These are phyloP conservation scores for Lepus oiostolus DNA, from an alignment of 2,797 vertebrate species.

Conservation along the genomic window DNA sequence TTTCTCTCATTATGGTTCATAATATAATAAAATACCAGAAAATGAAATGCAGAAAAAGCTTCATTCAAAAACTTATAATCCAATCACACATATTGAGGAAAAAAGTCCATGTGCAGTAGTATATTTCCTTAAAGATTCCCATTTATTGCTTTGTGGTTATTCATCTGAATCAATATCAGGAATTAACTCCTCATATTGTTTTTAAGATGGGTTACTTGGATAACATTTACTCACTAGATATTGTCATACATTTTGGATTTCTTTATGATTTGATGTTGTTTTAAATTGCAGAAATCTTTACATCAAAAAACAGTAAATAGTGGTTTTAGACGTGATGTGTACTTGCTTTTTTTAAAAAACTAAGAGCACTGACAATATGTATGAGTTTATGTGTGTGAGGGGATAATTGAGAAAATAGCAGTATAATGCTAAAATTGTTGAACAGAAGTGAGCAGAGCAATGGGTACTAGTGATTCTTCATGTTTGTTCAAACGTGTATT, in stretches of 20 bases:
- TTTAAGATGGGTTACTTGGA: background rate
- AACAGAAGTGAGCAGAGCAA: background rate
- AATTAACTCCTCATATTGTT: constrained; percentile 48
- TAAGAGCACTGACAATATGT: background rate
- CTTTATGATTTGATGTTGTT: background rate
- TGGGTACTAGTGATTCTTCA: background rate
- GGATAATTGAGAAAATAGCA: background rate
- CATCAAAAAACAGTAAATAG: background rate
- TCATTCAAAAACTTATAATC: constrained; percentile 17
- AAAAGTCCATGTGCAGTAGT: background rate
- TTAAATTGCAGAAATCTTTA: constrained; percentile 20
- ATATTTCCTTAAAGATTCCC: background rate
- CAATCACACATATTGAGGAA: background rate
- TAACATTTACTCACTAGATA: constrained; percentile 8
- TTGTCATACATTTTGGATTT: background rate
- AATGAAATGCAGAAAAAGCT: constrained; percentile 18
- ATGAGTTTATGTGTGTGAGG: no score
- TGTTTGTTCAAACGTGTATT: background rate
- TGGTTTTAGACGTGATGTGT: background rate
- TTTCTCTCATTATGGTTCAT: background rate
- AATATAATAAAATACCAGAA: constrained; percentile 37
- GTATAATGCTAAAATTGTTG: background rate
- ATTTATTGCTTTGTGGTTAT: constrained; percentile 47
- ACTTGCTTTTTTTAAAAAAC: constrained; percentile 12
- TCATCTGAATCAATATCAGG: background rate